Base-by-base conservation (phyloP, 2,888 invertebrate species). In the Orchesella flavescens region DNA sequence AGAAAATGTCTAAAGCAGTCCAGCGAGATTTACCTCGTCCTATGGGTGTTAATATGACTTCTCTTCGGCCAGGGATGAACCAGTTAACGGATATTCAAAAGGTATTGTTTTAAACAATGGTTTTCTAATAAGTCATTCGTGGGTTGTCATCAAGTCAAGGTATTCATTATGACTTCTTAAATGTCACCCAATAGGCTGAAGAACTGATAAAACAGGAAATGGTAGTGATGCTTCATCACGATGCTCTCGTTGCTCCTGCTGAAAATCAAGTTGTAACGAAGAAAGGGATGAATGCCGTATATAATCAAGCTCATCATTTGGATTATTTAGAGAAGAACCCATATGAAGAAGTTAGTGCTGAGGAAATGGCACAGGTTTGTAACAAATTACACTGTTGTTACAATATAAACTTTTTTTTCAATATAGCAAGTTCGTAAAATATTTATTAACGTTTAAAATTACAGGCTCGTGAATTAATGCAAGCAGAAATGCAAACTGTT, bases 131-230 rank as follows among this genome's bases (percentile, higher is more conserved):
- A 9, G 21, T 19, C 23, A 21, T 61, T 21, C n/a, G n/a, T n/a
- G n/a, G n/a, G n/a, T n/a, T n/a, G n/a, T 5, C 17, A 57, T 57
- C 5, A 57, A 57, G n/a, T n/a, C 5, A 57, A 57, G 17, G n/a
- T 44, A 44, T 7, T 15, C 21, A 7, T 66, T 43, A 66, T 66
- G 10, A 65, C 3, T 75, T 9, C 17, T 21, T 65, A 44, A 65
- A 23, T 46, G 24, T n/a, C 44, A 44, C 44, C 12, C 13, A 49
- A 59, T 53, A 95, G 92, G 97, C 98, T 1, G 98, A 99, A 91
- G 98, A 99, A 90, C 90, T 97, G 86, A 96, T 99, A 85, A 98
- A 98, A 91, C 93, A 94, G 81, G 98, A 99, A 92, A 98, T 99
- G 97, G 93, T 97, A 86, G 94, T 95, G 24, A 97, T 99, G 97